phyloP scores from a whole-genome alignment of 2,888 invertebrate species.

The Brenthis daphne region DNA sequence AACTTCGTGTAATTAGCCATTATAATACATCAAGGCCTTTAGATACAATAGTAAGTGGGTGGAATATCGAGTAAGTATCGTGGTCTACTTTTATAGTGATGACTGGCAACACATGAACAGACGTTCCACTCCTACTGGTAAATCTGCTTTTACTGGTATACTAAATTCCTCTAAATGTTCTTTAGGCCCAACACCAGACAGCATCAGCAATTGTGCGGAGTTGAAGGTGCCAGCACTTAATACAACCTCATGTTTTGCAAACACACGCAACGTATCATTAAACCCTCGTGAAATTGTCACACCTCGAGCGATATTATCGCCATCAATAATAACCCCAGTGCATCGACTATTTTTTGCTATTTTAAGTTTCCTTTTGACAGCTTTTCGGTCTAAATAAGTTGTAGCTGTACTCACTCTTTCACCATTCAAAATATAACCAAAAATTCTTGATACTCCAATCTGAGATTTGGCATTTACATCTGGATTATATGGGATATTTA shows the following conservation, averaged over 20 bases:
- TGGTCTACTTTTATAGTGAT: slow-evolving; percentile 50
- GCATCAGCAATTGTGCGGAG: slow-evolving; percentile 61
- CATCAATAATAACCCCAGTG: slow-evolving; percentile 55
- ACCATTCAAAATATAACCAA: slow-evolving; percentile 55
- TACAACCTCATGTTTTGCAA: slow-evolving; percentile 57
- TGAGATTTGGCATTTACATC: slow-evolving; percentile 61
- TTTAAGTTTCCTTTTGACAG: slow-evolving; percentile 48
- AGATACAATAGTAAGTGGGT: slow-evolving; percentile 31
- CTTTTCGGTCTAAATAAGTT: slow-evolving; percentile 51
- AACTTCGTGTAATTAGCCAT: slow-evolving; percentile 43
- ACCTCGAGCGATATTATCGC: slow-evolving; percentile 50
- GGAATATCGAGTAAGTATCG: slow-evolving; percentile 23
- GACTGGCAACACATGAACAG: slow-evolving; percentile 55
- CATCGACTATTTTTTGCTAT: slow-evolving; percentile 55
- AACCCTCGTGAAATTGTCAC: slow-evolving; percentile 47
- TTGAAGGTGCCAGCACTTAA: slow-evolving; percentile 61
- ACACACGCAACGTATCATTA: slow-evolving; percentile 42
- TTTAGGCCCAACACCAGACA: slow-evolving; percentile 62
- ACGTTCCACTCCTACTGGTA: slow-evolving; percentile 60
- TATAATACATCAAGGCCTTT: slow-evolving; percentile 39
- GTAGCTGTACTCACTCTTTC: slow-evolving; percentile 60
- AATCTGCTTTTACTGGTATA: slow-evolving; percentile 50
- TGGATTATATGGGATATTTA: slow-evolving; percentile 54
- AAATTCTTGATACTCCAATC: slow-evolving; percentile 54
- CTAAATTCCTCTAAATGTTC: slow-evolving; percentile 50